Percentiles rank a stretch among this genome's conserved stretches.
These are phyloP conservation scores for Griposia aprilina DNA, from an alignment of 2,888 invertebrate species.

Conservation along the genomic window DNA sequence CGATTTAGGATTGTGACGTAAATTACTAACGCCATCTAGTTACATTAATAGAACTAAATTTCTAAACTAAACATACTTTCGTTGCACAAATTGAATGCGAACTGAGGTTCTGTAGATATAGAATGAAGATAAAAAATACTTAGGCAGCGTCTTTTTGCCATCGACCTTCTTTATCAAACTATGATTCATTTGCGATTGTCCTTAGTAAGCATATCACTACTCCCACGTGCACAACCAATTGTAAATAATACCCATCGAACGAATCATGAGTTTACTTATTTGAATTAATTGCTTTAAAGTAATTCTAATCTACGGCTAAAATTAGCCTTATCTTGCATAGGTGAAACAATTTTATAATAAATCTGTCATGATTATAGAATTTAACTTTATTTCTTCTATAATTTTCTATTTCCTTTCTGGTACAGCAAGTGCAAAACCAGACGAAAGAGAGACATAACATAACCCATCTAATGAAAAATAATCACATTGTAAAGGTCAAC, in stretches of 20 bases:
- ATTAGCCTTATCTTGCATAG: neutral
- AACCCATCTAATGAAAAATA: neutral
- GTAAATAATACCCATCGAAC: neutral
- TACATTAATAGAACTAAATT: no score
- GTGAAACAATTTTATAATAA: neutral
- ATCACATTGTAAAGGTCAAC: neutral
- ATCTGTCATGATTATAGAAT: neutral
- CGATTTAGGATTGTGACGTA: no score
- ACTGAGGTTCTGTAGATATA: neutral
- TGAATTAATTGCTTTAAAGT: neutral
- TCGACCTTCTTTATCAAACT: conserved; percentile 10
- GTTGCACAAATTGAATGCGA: no score
- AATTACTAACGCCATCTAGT: no score
- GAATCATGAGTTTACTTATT: neutral
- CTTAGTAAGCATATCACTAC: neutral
- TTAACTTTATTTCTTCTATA: neutral
- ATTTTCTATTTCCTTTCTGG: no score
- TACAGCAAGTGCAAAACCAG: neutral
- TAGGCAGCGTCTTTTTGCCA: neutral
- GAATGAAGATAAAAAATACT: neutral
- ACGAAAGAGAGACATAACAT: neutral
- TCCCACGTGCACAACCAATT: neutral
- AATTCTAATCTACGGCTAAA: neutral
- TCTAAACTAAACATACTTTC: no score
- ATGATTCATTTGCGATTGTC: conserved; percentile 9